Percentiles rank a stretch among this genome's conserved stretches.
Evolutionary conservation across 2,888 invertebrate species (phyloP).

Genomic region (Fragum sueziense): DNA sequence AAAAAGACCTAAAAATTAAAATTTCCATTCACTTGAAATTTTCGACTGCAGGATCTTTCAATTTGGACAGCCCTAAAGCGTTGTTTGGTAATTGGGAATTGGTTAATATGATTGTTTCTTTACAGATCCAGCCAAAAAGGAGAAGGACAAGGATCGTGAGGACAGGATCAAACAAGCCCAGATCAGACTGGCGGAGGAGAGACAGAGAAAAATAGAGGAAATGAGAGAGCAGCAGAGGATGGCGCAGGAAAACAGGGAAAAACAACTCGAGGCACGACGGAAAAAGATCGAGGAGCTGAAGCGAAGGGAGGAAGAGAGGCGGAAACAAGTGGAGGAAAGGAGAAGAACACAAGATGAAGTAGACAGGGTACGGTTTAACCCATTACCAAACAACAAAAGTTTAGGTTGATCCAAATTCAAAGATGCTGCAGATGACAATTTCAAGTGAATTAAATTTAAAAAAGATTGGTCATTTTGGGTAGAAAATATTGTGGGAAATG

Average conservation of each 20-base stretch:
- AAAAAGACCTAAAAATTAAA: too few relatives aligned
- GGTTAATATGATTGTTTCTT: too few relatives aligned
- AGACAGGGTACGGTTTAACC: slow-evolving; percentile 65
- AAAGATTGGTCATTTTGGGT: neutral
- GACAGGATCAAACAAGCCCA: slow-evolving; percentile 71
- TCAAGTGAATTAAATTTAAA: too few relatives aligned
- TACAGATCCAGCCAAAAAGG: slow-evolving; percentile 68
- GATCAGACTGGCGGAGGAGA: slow-evolving; percentile 72
- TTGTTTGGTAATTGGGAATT: too few relatives aligned
- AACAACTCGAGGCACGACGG: slow-evolving; percentile 74
- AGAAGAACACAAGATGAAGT: slow-evolving; percentile 69
- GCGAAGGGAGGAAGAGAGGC: slow-evolving; percentile 72
- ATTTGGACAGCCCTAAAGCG: too few relatives aligned
- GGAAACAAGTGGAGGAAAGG: slow-evolving; percentile 75
- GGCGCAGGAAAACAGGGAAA: slow-evolving; percentile 76
- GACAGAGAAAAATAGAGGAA: slow-evolving; percentile 74
- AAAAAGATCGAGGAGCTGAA: slow-evolving; percentile 76
- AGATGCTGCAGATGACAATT: too few relatives aligned
- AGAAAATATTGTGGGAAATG: neutral
- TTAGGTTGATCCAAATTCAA: too few relatives aligned
- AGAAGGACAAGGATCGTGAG: slow-evolving; percentile 75
- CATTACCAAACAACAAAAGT: too few relatives aligned
- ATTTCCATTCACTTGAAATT: too few relatives aligned
- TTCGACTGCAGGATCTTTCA: too few relatives aligned
- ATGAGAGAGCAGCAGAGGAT: slow-evolving; percentile 74